These are phyloP conservation scores for Bothrops alternatus DNA, from an alignment of 2,797 vertebrate genomes.

Conservation along the genomic window DNA sequence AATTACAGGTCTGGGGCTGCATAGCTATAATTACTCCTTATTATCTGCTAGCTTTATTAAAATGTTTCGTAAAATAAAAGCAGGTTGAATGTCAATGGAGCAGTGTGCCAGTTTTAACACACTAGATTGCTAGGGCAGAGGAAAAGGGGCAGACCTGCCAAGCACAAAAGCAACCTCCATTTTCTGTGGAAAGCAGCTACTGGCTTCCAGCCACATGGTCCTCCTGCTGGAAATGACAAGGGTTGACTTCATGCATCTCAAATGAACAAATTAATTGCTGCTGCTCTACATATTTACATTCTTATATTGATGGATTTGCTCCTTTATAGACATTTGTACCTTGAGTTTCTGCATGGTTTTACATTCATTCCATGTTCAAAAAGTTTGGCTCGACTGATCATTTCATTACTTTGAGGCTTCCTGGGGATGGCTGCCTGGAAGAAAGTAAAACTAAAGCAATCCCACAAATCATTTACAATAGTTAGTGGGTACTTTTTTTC, in stretches of 20 bases:
- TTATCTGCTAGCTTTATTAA: constrained; percentile 58
- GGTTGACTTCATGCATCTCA: background rate
- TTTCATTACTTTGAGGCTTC: constrained; percentile 27
- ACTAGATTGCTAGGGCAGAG: background rate
- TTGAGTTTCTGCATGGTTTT: background rate
- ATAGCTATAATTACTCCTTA: constrained; percentile 68
- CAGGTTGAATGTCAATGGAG: constrained; percentile 29
- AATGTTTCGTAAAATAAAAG: constrained; percentile 57
- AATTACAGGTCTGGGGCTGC: constrained; percentile 64
- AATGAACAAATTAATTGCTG: background rate
- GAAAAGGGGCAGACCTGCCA: background rate
- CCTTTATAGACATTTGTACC: background rate
- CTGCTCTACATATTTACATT: background rate
- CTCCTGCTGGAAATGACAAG: background rate
- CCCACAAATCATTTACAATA: background rate
- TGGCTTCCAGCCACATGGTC: background rate
- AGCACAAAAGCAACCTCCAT: background rate
- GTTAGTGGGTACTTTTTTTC: background rate
- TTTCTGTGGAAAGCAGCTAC: background rate
- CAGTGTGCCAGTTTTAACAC: constrained; percentile 11
- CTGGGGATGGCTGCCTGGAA: constrained; percentile 9
- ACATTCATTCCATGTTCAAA: constrained; percentile 2
- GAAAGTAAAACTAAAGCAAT: constrained; percentile 49
- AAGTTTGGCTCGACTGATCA: background rate
- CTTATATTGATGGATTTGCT: constrained; percentile 2